phyloP scores from a whole-genome alignment of 2,797 vertebrate genomes.

The Cynopterus sphinx region DNA sequence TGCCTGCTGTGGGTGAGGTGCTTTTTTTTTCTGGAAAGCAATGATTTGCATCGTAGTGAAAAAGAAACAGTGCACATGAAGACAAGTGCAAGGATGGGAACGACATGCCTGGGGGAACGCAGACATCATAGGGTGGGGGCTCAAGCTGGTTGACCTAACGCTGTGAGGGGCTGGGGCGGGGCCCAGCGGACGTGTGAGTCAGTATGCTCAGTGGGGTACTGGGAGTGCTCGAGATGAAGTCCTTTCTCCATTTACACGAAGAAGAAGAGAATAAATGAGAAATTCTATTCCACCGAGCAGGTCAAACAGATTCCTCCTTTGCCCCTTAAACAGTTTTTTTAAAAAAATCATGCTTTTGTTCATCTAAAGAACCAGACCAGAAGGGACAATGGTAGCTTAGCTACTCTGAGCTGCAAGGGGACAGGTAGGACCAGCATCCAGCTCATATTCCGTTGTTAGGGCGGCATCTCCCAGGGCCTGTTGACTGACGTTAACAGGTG shows the following conservation, averaged over 20 bases:
- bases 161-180: not conserved
- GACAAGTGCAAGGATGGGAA: not conserved
- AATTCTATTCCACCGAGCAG: fast-evolving
- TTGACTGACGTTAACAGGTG: too few species aligned
- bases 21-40: not conserved
- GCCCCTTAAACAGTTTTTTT: not conserved
- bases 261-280: not conserved
- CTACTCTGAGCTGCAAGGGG: too few species aligned
- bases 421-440: not conserved
- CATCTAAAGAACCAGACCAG: not conserved
- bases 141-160: fast-evolving
- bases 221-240: fast-evolving
- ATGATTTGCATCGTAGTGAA: not conserved
- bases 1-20: not conserved
- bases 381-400: not conserved
- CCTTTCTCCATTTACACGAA: not conserved
- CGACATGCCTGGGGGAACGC: not conserved
- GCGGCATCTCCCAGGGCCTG: not conserved
- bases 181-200: fast-evolving
- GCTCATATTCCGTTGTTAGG: not conserved
- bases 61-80: not conserved
- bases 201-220: fast-evolving
- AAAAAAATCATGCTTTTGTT: not conserved
- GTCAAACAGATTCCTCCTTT: not conserved
- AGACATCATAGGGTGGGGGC: fast-evolving